Conservation (phyloP, 2,888 invertebrate species). For the Acholoe squamosa region DNA sequence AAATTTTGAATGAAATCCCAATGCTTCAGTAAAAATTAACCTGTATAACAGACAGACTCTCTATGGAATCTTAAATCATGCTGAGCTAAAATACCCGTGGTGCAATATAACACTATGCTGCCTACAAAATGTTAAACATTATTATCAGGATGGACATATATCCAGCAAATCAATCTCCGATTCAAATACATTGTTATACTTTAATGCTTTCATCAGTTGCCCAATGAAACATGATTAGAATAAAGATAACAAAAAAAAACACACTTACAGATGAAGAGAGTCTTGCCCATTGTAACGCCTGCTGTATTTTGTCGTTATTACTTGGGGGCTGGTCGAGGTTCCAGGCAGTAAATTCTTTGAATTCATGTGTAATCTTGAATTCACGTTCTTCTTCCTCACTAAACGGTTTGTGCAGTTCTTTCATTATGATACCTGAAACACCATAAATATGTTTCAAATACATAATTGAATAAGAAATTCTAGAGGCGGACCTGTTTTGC, state of each 20-base stretch:
- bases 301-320: slow-evolving; percentile 46
- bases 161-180: no score
- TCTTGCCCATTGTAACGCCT: slow-evolving; percentile 42
- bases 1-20: not conserved
- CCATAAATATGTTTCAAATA: not conserved
- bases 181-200: no score
- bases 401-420: slow-evolving; percentile 49
- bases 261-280: slow-evolving; percentile 37
- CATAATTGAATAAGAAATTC: no score
- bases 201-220: no score
- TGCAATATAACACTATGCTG: not conserved
- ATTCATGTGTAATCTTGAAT: slow-evolving; percentile 39
- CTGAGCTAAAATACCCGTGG: not conserved
- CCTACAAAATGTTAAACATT: not conserved
- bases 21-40: not conserved
- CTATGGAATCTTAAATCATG: not conserved
- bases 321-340: slow-evolving; percentile 21
- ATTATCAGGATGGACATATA: no score
- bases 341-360: slow-evolving; percentile 32
- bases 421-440: slow-evolving; percentile 29
- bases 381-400: slow-evolving; percentile 55
- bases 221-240: no score
- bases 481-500: no score
- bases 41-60: not conserved
- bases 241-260: no score